phyloP scores from a whole-genome alignment of 2,797 vertebrate species.

The Neoniphon sammara region DNA sequence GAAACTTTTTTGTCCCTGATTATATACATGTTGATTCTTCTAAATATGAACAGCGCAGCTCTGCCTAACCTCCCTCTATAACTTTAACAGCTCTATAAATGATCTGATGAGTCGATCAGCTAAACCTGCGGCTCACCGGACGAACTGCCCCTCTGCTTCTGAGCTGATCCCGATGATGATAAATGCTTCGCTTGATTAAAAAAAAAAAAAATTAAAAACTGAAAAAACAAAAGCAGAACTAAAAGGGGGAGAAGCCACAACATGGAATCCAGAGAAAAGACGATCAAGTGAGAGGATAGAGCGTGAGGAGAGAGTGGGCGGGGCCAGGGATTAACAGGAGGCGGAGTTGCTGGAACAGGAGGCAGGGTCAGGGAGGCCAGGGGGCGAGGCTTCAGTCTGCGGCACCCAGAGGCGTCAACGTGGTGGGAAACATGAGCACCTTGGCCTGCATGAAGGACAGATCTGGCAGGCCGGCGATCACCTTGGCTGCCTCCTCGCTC shows the following conservation, averaged over 20 bases:
- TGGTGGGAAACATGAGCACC: conserved; percentile 98
- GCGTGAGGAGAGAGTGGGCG: conserved; percentile 1
- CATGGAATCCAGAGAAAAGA: not conserved
- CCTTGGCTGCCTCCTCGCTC: conserved; percentile 91
- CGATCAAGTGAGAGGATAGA: conserved; percentile 29
- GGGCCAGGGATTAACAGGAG: not conserved
- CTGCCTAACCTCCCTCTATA: conserved; percentile 49
- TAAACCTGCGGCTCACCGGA: conserved; percentile 23
- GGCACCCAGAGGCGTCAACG: conserved; percentile 87
- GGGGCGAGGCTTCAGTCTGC: conserved; percentile 52
- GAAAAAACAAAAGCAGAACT: conserved; percentile 12
- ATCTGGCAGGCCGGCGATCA: conserved; percentile 92
- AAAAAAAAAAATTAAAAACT: conserved; percentile 4
- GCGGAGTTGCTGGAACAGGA: no score
- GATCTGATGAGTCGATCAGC: conserved; percentile 1
- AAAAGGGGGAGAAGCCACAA: conserved; percentile 14
- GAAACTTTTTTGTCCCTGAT: conserved; percentile 87
- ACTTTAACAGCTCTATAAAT: conserved; percentile 56
- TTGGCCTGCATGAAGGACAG: conserved; percentile 99
- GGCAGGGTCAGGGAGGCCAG: not conserved
- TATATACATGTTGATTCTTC: conserved; percentile 90
- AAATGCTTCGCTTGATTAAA: conserved; percentile 40
- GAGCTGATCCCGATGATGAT: conserved; percentile 14
- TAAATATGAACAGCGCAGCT: conserved; percentile 71
- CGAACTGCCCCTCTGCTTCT: not conserved